Conservation (phyloP, 2,113 vertebrate species). For the Lasiurus cinereus region DNA sequence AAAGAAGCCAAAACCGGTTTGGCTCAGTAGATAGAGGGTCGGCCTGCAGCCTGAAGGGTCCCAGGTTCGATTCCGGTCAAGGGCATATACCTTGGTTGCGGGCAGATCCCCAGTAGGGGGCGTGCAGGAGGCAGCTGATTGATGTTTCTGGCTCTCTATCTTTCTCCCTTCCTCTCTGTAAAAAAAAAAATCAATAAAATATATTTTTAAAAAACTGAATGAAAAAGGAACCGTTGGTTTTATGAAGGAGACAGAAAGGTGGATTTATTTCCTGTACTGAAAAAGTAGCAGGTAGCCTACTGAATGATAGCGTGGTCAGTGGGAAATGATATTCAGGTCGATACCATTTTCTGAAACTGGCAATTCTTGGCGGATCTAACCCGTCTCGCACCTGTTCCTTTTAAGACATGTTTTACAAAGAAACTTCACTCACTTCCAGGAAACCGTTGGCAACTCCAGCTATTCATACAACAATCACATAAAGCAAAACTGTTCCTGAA, state of each 20-base stretch:
- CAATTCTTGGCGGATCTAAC: constrained; percentile 64
- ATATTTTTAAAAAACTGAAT: constrained; percentile 67
- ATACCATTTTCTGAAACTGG: constrained; percentile 58
- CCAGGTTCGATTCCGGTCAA: too few species aligned
- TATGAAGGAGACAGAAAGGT: constrained; percentile 32
- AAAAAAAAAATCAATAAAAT: too few species aligned
- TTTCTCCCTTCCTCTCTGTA: too few species aligned
- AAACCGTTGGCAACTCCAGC: constrained; percentile 41
- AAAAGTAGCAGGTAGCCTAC: neutral
- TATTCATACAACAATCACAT: neutral
- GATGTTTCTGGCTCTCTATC: too few species aligned
- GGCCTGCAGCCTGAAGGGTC: too few species aligned
- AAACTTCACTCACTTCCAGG: neutral
- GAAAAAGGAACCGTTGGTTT: constrained; percentile 32
- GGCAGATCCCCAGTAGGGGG: too few species aligned
- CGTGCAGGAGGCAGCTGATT: too few species aligned
- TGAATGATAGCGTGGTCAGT: constrained; percentile 45
- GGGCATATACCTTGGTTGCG: too few species aligned
- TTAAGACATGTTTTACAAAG: constrained; percentile 64
- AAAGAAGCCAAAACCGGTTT: neutral
- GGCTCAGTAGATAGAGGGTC: too few species aligned
- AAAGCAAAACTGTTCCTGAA: neutral
- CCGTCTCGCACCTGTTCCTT: constrained; percentile 53
- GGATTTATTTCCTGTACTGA: constrained; percentile 65
- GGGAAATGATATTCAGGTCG: constrained; percentile 73